Evolutionary conservation across 2,113 vertebrate genomes (phyloP).

Genomic region (Zootoca vivipara): DNA sequence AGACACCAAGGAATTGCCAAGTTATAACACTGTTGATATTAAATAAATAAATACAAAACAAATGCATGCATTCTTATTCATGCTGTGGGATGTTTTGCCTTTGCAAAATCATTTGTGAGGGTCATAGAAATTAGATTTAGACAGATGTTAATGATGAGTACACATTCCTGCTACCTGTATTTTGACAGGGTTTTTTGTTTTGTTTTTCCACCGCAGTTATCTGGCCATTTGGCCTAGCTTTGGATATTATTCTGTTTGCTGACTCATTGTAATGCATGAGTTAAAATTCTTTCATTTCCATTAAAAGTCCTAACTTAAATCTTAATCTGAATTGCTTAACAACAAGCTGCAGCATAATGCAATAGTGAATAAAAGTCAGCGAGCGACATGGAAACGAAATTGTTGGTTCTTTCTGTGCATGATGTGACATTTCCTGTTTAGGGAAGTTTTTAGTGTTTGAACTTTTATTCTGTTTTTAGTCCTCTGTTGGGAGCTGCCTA

Average conservation of each 20-base stretch:
- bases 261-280: slow-evolving; percentile 28
- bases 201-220: background rate
- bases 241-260: slow-evolving; percentile 14
- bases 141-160: slow-evolving; percentile 22
- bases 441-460: no score
- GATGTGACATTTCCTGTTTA: background rate
- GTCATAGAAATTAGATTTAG: background rate
- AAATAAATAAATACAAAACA: no score
- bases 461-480: no score
- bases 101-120: slow-evolving; percentile 1
- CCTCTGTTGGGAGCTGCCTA: no score
- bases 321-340: slow-evolving; percentile 22
- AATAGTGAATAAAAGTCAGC: background rate
- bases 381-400: background rate
- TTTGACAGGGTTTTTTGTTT: slow-evolving; percentile 17
- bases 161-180: background rate
- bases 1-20: background rate
- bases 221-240: slow-evolving; percentile 3
- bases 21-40: background rate
- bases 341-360: background rate
- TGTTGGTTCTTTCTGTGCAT: background rate
- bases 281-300: slow-evolving; percentile 25
- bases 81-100: slow-evolving; percentile 14
- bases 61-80: background rate
- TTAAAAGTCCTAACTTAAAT: background rate